Conservation (phyloP, 2,888 invertebrate species). For the Resseliella maxima region DNA sequence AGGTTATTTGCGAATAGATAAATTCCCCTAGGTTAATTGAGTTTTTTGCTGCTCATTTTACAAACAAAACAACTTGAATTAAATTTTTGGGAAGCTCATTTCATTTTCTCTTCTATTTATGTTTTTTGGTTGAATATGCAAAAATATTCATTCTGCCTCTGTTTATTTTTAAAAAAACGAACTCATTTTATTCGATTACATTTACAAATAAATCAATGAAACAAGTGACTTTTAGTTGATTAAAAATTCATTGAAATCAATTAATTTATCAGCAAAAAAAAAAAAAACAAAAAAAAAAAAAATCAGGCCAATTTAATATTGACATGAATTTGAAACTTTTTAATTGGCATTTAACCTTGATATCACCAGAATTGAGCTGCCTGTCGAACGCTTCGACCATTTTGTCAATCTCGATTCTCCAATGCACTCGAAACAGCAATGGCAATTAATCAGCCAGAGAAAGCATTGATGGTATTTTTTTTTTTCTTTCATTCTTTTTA, state of each 20-base stretch:
- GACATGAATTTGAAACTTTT: not conserved
- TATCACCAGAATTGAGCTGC: not conserved
- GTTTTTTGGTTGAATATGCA: not conserved
- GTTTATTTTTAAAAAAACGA: too few species aligned
- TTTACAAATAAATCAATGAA: not conserved
- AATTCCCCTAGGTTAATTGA: too few species aligned
- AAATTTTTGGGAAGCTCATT: too few species aligned
- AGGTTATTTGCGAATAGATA: too few species aligned
- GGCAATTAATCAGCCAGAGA: not conserved
- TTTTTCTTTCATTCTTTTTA: too few species aligned
- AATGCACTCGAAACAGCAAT: not conserved
- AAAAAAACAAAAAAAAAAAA: too few species aligned
- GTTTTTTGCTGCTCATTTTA: not conserved
- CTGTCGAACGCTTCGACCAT: not conserved
- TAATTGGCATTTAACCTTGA: not conserved
- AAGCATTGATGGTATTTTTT: too few species aligned
- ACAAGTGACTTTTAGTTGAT: not conserved
- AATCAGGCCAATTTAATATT: not conserved
- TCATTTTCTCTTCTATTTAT: not conserved
- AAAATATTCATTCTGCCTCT: not conserved
- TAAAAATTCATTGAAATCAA: not conserved
- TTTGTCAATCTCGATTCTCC: not conserved
- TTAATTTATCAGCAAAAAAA: not conserved
- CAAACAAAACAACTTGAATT: not conserved
- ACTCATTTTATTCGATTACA: not conserved